These are phyloP conservation scores for Myocastor coypus DNA, from an alignment of 2,113 vertebrate species.

Conservation along the genomic window DNA sequence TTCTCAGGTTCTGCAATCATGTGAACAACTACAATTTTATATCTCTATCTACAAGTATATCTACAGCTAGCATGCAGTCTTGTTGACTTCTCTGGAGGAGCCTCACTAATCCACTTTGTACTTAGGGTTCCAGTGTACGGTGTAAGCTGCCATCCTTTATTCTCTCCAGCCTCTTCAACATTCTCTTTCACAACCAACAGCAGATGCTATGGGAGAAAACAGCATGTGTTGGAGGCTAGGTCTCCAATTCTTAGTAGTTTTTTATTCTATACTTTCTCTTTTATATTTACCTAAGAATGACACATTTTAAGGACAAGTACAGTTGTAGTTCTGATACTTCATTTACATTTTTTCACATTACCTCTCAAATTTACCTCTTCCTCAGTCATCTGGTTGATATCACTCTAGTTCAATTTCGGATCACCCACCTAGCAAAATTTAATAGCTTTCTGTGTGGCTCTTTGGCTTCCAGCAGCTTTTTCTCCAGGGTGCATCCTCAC, in stretches of 20 bases:
- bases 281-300: conserved; percentile 6
- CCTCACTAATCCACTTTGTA: background rate
- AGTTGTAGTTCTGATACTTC: background rate
- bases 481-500: background rate
- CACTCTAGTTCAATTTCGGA: background rate
- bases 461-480: conserved; percentile 3
- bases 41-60: background rate
- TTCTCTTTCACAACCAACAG: background rate
- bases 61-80: background rate
- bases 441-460: conserved; percentile 26
- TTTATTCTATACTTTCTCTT: conserved; percentile 9
- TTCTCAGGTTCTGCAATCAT: background rate
- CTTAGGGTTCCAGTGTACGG: background rate
- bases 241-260: background rate
- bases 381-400: background rate
- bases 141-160: background rate
- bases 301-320: conserved; percentile 7
- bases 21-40: background rate
- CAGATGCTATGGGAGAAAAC: conserved; percentile 35
- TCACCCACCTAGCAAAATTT: conserved; percentile 17
- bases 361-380: background rate
- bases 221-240: background rate
- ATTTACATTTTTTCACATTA: background rate
- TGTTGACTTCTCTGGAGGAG: background rate
- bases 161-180: background rate